Evolutionary conservation across 2,797 vertebrate species (phyloP).

Genomic region (Rhinoraja longicauda): DNA sequence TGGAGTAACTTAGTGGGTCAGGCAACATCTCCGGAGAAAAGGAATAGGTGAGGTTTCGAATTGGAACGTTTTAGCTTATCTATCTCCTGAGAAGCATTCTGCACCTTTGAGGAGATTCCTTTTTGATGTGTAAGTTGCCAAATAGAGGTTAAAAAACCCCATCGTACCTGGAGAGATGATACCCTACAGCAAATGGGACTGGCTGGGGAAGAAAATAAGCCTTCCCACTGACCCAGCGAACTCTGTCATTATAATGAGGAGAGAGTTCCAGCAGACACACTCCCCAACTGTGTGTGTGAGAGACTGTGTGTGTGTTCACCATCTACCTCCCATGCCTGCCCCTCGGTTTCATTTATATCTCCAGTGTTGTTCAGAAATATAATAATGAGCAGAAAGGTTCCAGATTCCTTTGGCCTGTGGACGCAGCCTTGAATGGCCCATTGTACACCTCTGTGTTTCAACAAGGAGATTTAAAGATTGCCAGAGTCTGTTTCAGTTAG

Average conservation of each 20-base stretch:
- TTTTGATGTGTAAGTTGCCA: not conserved
- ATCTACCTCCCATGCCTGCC: no score
- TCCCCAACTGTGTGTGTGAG: not conserved
- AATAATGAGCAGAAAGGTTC: constrained; percentile 6
- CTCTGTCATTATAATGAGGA: not conserved
- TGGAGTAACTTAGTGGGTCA: no score
- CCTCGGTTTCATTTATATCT: not conserved
- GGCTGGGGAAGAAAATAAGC: not conserved
- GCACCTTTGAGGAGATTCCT: not conserved
- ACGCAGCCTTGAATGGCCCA: not conserved
- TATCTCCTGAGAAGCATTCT: not conserved
- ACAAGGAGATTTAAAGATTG: constrained; percentile 33
- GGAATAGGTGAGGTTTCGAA: no score
- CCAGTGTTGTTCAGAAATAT: not conserved
- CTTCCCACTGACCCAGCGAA: no score
- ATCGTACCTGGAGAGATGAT: not conserved
- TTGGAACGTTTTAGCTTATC: not conserved
- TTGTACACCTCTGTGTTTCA: not conserved
- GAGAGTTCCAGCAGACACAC: not conserved
- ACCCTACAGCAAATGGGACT: not conserved
- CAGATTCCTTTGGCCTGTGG: constrained; percentile 8
- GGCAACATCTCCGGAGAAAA: no score
- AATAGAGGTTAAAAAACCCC: not conserved
- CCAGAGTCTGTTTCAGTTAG: constrained; percentile 9
- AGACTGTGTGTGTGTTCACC: not conserved